Evolutionary conservation across 2,797 vertebrate genomes (phyloP).

Genomic region (Bovichtus variegatus): DNA sequence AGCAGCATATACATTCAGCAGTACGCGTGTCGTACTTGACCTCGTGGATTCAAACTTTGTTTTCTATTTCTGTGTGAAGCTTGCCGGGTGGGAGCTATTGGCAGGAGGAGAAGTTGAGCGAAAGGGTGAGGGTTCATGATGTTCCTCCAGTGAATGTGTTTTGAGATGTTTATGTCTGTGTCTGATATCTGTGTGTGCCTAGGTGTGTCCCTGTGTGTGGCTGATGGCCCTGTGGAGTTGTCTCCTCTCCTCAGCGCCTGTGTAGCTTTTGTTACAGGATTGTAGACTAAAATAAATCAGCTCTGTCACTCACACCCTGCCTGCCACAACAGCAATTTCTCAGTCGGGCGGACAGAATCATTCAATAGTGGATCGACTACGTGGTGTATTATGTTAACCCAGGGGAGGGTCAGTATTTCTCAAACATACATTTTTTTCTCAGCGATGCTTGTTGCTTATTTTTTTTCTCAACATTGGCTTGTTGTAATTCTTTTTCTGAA

Average conservation of each 20-base stretch:
- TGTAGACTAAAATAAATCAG: conserved; percentile 76
- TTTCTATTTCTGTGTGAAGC: conserved; percentile 15
- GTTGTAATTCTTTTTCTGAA: background rate
- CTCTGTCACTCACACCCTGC: conserved; percentile 69
- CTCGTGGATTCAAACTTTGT: conserved; percentile 31
- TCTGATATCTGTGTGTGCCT: conserved; percentile 15
- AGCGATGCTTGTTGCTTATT: conserved; percentile 16
- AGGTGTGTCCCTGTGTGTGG: conserved; percentile 24
- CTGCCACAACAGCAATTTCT: conserved; percentile 70
- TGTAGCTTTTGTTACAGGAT: conserved; percentile 60
- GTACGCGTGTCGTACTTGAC: background rate
- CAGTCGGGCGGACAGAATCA: conserved; percentile 71
- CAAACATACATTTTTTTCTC: conserved; percentile 12
- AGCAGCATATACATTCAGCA: background rate
- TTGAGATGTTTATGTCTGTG: conserved; percentile 37
- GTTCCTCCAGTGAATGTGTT: conserved; percentile 30
- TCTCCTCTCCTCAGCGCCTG: conserved; percentile 51
- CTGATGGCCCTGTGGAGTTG: conserved; percentile 23
- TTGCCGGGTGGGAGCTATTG: conserved; percentile 18
- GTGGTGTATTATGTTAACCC: conserved; percentile 46
- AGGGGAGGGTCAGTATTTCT: conserved; percentile 35
- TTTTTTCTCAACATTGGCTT: background rate
- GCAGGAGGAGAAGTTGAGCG: conserved; percentile 12
- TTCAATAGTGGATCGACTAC: conserved; percentile 66
- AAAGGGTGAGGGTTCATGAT: conserved; percentile 37